Conservation (phyloP, 2,888 invertebrate genomes). For the Drosophila siamana region DNA sequence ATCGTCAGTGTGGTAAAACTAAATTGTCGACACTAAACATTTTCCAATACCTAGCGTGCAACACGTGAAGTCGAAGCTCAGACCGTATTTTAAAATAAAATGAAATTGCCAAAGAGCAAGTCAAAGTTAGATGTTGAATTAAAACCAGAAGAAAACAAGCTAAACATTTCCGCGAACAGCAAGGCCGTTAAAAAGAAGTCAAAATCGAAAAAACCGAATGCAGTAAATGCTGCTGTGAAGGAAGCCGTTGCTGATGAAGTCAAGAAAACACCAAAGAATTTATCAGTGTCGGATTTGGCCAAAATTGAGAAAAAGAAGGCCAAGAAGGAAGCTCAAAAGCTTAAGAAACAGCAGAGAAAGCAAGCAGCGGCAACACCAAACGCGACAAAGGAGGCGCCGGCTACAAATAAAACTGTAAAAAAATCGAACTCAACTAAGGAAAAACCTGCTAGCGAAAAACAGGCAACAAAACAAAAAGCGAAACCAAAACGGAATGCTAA, state of each 20-base stretch:
- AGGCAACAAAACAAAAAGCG: constrained; percentile 26
- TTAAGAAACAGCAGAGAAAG: constrained; percentile 61
- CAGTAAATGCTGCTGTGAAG: constrained; percentile 1
- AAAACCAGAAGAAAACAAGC: constrained; percentile 31
- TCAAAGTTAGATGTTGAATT: constrained; percentile 40
- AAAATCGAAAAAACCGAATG: constrained; percentile 38
- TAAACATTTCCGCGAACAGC: constrained; percentile 36
- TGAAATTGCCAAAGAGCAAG: constrained; percentile 50
- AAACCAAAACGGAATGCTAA: constrained; percentile 35
- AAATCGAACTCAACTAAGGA: constrained; percentile 17
- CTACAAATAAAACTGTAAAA: constrained; percentile 1
- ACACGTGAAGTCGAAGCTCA: constrained; percentile 49
- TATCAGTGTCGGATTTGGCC: constrained; percentile 50
- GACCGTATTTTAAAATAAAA: constrained; percentile 27
- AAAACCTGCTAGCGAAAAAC: constrained; percentile 16
- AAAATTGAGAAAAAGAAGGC: constrained; percentile 76
- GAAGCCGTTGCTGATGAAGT: constrained; percentile 16
- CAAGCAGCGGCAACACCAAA: not conserved
- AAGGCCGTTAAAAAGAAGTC: constrained; percentile 51
- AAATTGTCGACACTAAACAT: no score
- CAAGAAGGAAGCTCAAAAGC: constrained; percentile 74
- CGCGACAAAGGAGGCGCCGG: not conserved
- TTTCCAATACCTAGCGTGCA: constrained; percentile 33
- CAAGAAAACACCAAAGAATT: constrained; percentile 33
- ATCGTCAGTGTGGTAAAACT: not conserved